phyloP scores from a whole-genome alignment of 2,797 vertebrate species.

The Thripadectes ignobilis region DNA sequence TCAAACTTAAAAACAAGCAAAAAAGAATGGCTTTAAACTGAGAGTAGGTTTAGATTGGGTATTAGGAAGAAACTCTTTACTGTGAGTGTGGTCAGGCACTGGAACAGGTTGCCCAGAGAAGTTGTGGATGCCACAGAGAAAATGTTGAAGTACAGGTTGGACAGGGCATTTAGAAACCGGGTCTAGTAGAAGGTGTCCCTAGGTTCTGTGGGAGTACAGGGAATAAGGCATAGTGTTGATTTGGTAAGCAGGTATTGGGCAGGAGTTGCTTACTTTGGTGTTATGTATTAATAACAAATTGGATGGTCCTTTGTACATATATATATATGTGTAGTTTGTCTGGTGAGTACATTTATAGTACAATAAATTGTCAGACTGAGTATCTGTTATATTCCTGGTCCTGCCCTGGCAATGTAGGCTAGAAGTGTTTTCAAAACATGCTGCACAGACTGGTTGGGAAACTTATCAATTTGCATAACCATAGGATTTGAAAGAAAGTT shows the following conservation, averaged over 20 bases:
- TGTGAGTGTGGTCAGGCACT: background rate
- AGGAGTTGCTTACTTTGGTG: background rate
- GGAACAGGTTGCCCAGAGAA: background rate
- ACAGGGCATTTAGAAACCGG: background rate
- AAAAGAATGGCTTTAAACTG: background rate
- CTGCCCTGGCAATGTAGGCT: background rate
- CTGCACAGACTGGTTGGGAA: background rate
- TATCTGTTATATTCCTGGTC: background rate
- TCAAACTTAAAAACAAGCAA: background rate
- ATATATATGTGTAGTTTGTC: background rate
- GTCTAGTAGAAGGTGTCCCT: background rate
- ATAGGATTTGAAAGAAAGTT: background rate
- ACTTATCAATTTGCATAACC: background rate
- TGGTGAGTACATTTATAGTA: background rate
- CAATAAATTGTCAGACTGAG: background rate
- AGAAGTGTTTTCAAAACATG: background rate
- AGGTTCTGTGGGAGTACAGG: background rate
- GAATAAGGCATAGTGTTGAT: background rate
- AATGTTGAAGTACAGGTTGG: background rate
- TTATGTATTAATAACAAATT: background rate
- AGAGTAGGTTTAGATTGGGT: background rate
- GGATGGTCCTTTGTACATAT: background rate
- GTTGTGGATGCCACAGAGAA: background rate
- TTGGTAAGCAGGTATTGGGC: background rate
- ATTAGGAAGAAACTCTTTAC: background rate